Evolutionary conservation across 1,140 invertebrate species (phyloP).

Genomic region (Heliconius melpomene): DNA sequence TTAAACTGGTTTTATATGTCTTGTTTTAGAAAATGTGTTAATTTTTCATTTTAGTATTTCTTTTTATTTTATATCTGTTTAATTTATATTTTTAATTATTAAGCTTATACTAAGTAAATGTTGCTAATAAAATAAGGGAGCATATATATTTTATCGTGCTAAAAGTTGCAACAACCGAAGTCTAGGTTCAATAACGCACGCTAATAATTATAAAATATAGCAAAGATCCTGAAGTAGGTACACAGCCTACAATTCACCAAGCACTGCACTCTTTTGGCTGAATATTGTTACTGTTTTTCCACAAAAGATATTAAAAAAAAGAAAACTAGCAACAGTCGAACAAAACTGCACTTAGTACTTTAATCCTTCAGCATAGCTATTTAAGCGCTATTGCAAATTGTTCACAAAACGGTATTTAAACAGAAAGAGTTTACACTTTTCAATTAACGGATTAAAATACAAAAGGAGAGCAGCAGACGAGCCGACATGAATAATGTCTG

Average conservation of each 20-base stretch:
- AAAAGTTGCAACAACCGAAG: too few species aligned
- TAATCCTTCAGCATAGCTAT: conserved; percentile 6
- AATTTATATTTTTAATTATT: too few species aligned
- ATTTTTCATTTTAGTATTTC: neutral
- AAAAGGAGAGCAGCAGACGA: neutral
- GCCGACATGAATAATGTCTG: conserved; percentile 20
- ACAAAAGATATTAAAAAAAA: neutral
- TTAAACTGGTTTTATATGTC: too few species aligned
- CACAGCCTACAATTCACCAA: neutral
- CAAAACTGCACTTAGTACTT: neutral
- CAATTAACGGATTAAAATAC: conserved; percentile 7
- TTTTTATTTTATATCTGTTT: neutral
- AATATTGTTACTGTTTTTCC: neutral
- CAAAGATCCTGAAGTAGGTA: neutral
- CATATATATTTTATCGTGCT: too few species aligned
- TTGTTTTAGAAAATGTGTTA: neutral
- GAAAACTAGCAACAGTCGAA: neutral
- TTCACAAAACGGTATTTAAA: conserved; percentile 9
- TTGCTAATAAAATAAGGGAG: too few species aligned
- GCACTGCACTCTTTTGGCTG: neutral
- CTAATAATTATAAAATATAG: neutral
- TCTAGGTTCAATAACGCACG: neutral
- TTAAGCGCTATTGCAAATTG: conserved; percentile 12
- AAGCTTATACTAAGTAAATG: too few species aligned
- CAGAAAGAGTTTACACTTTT: conserved; percentile 13